Percentiles rank a stretch among this genome's conserved stretches.
phyloP scores from a whole-genome alignment of 2,113 vertebrate genomes.

The Chionodraco myersi region DNA sequence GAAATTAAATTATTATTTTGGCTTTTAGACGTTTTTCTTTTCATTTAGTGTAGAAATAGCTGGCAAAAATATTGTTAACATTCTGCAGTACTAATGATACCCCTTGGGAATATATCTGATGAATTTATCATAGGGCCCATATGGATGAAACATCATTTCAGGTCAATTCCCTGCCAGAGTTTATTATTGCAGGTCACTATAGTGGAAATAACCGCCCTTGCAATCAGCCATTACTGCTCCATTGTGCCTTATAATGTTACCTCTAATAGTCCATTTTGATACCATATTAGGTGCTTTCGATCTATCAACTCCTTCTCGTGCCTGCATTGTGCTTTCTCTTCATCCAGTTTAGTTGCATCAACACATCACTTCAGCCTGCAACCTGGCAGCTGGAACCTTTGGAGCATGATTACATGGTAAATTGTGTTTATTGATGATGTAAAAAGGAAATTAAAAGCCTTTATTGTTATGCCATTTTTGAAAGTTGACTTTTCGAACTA shows the following conservation, averaged over 20 bases:
- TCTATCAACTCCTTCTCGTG: conserved; percentile 21
- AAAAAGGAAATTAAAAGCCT: background rate
- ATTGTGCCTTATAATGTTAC: conserved; percentile 10
- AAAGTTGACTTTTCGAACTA: background rate
- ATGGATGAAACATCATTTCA: conserved; percentile 55
- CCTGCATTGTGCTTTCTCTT: background rate
- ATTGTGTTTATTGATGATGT: background rate
- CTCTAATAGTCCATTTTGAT: conserved; percentile 25
- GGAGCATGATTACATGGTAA: background rate
- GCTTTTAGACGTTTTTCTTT: conserved; percentile 2
- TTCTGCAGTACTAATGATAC: conserved; percentile 38
- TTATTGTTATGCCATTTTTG: background rate
- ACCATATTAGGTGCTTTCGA: conserved; percentile 8
- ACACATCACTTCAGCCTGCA: background rate
- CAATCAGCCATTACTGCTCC: conserved; percentile 43
- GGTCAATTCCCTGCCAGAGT: conserved; percentile 32
- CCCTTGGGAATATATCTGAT: conserved; percentile 44
- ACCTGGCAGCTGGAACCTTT: background rate
- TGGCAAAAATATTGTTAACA: conserved; percentile 26
- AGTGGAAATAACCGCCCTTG: conserved; percentile 48
- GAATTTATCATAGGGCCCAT: conserved; percentile 45
- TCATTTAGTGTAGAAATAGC: conserved; percentile 20
- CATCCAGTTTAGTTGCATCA: background rate
- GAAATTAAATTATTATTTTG: background rate
- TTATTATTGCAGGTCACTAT: conserved; percentile 54